These are phyloP conservation scores for Mirounga angustirostris DNA, from an alignment of 2,113 vertebrate genomes.

Conservation along the genomic window DNA sequence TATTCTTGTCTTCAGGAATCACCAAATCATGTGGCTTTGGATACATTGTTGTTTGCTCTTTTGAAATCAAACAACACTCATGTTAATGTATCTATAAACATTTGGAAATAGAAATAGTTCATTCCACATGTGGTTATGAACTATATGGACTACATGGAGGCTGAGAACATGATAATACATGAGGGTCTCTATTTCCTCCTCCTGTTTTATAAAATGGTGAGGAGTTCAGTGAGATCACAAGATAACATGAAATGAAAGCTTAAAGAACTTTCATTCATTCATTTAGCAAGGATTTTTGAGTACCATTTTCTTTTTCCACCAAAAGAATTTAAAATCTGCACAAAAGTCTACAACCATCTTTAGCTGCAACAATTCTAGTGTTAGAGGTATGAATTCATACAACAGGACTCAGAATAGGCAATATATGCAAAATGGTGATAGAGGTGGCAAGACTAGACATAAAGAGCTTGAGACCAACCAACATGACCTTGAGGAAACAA, in stretches of 20 bases:
- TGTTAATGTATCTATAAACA: constrained; percentile 36
- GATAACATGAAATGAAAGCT: not conserved
- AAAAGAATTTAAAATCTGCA: constrained; percentile 37
- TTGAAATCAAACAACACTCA: constrained; percentile 54
- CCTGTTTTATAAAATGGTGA: not conserved
- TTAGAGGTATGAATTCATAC: not conserved
- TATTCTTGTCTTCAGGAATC: not conserved
- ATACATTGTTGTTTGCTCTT: constrained; percentile 4
- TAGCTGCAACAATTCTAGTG: not conserved
- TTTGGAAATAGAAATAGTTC: not conserved
- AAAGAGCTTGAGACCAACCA: not conserved
- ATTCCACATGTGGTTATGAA: not conserved
- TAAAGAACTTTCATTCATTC: not conserved
- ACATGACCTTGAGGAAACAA: not conserved
- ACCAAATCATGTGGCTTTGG: not conserved
- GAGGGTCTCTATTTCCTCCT: not conserved
- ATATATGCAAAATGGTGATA: not conserved
- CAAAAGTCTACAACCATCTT: not conserved
- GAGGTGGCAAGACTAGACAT: not conserved
- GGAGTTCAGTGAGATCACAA: not conserved
- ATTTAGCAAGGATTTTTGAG: not conserved
- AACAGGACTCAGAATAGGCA: not conserved
- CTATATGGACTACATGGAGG: no score
- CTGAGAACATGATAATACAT: not conserved
- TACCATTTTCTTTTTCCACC: not conserved